phyloP scores from a whole-genome alignment of 2,797 vertebrate species.

The Astyanax mexicanus region DNA sequence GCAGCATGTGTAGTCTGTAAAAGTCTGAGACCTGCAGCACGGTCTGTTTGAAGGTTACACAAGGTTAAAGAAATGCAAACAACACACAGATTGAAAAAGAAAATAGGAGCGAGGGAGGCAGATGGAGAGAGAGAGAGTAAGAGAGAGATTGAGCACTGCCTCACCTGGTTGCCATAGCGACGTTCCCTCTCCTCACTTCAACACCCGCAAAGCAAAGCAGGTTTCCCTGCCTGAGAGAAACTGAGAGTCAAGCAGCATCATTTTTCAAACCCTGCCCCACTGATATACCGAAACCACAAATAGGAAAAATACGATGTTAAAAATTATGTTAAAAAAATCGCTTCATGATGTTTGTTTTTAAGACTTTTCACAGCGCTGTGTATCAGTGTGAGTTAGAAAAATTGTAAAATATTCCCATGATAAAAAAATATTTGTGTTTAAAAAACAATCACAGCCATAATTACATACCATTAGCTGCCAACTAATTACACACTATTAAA shows the following conservation, averaged over 20 bases:
- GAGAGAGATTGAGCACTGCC: slow-evolving; percentile 49
- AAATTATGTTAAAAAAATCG: background rate
- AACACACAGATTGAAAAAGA: slow-evolving; percentile 26
- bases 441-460: too few species aligned
- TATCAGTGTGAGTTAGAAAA: too few species aligned
- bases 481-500: too few species aligned
- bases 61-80: slow-evolving; percentile 37
- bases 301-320: background rate
- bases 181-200: slow-evolving; percentile 71
- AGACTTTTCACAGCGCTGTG: too few species aligned
- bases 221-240: slow-evolving; percentile 27
- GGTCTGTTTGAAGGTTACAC: slow-evolving; percentile 29
- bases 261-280: background rate
- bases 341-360: too few species aligned
- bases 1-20: slow-evolving; percentile 26
- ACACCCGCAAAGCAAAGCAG: slow-evolving; percentile 60
- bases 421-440: too few species aligned
- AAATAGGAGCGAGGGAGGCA: slow-evolving; percentile 7
- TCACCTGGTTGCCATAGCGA: slow-evolving; percentile 76
- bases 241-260: slow-evolving; percentile 1
- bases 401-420: too few species aligned
- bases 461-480: too few species aligned
- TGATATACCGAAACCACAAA: background rate
- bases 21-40: slow-evolving; percentile 11
- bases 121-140: slow-evolving; percentile 10